Base-by-base conservation (phyloP, 2,113 vertebrate genomes). In the Microtus ochrogaster region DNA sequence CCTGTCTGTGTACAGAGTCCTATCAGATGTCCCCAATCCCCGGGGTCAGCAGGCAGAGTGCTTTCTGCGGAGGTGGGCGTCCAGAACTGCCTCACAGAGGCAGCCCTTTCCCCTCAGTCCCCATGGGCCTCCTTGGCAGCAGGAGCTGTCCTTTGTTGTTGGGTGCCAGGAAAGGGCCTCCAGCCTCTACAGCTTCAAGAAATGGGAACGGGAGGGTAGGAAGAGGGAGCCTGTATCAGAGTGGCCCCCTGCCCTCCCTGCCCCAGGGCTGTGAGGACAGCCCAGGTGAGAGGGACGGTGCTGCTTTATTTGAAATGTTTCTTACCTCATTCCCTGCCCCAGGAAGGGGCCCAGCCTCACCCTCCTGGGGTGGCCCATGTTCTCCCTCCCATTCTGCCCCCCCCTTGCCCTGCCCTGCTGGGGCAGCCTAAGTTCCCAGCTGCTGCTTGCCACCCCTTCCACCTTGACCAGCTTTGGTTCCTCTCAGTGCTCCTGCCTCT, bases 281-380 rank as follows among this genome's bases (percentile, higher is more conserved):
- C 97, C 96, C 97, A 94, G 96, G 97, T 97, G 96, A 97, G 97
- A 97, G 97, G 97, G 97, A 97, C 97, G 97, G 98, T 98, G 98
- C 98, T 98, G 98, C 98, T 98, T 98, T 97, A 97, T 98, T 98
- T 98, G 97, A 98, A 97, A 98, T 98, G 97, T 97, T 98, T 98
- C 97, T 98, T 98, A 98, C 98, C 98, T 98, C 98, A 98, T 98
- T 97, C 98, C 98, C 98, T 97, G 97, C 97, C 98, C 97, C 96
- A 95, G 96, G 97, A 97, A 97, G 96, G 97, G 97, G 97, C 94
- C 93, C 95, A 97, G 97, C 97, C 97, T 98, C 96, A 94, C 97
- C 96, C 97, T 97, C 97, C 97, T 97, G 97, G 98, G 97, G 97
- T 96, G 94, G 97, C 97, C 96, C 91, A 55, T 91, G 90, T 96